Evolutionary conservation across 2,113 vertebrate species (phyloP), one percentile per base, ranked within the genome.

Genomic region (Emydura subglobosa): DNA sequence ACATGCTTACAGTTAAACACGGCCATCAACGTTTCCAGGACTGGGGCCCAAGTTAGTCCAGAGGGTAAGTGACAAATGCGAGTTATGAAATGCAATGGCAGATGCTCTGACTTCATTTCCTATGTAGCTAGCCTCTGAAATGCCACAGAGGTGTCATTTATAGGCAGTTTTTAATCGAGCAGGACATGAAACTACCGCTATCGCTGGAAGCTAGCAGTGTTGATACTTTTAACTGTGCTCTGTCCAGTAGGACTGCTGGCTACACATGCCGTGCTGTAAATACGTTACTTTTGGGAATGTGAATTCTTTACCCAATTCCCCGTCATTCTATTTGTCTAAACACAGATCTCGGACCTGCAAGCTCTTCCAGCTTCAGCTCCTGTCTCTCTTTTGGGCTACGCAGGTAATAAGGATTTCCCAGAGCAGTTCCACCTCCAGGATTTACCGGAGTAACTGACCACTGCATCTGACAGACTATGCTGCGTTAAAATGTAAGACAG

Each of bases 11-110:
- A 0, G 7, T 80, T 55, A 89, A 91, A 96, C 89, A 95, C 83
- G 91, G 65, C 65, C 81, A 49, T 3, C 19, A 89, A 84, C 93
- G 82, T 96, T 96, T 86, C 72, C 91, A 76, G 12, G 82, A 13
- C 79, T 68, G 82, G 47, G 19, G 74, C 76, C 87, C 83, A 85
- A 87, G 16, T 2, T 55, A 83, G 53, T 19, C 83, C 59, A 79
- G 84, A 85, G 93, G 88, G 87, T 86, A 74, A 94, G 34, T 44
- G 79, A 81, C 47, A 29, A 51, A 51, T 51, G 50, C 11, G 50
- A 51, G 50, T 53, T 14, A 53, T 53, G 50, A 85, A 89, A 88
- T 59, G 76, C 68, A 27, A 82, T 27, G 72, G 27, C 82, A 82
- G 82, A 11, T 51, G 88, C 88, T 59, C 85, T 83, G 65, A 84